Evolutionary conservation across 2,797 vertebrate species (phyloP).

Genomic region (Oreochromis grahami): DNA sequence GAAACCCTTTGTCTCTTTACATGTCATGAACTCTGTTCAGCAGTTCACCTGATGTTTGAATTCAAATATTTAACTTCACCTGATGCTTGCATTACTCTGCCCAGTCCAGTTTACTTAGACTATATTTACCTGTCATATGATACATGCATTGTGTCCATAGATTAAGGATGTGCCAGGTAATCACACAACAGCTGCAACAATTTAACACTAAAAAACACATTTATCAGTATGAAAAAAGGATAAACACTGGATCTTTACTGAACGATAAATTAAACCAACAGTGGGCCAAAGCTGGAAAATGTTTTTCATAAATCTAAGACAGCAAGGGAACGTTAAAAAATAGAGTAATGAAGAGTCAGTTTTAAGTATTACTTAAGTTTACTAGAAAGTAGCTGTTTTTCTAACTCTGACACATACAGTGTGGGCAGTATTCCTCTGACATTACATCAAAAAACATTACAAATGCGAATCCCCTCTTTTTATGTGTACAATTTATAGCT

Average conservation of each 20-base stretch:
- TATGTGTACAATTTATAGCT: not conserved
- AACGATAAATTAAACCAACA: not conserved
- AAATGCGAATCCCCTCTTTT: not conserved
- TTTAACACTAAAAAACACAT: not conserved
- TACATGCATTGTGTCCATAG: not conserved
- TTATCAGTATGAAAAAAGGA: not conserved
- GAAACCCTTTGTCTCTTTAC: not conserved
- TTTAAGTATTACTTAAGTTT: not conserved
- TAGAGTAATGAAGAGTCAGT: not conserved
- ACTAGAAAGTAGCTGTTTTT: not conserved
- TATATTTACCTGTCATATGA: not conserved
- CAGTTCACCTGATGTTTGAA: not conserved
- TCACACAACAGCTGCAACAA: not conserved
- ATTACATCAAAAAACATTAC: not conserved
- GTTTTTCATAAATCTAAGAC: not conserved
- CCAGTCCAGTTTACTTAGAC: not conserved
- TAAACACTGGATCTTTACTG: not conserved
- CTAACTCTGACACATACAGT: not conserved
- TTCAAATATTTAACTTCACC: slow-evolving; percentile 3
- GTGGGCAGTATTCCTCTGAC: not conserved
- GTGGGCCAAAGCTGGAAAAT: fast-evolving
- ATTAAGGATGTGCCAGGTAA: not conserved
- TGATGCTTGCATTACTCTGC: not conserved
- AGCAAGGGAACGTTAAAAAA: not conserved
- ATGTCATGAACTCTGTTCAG: not conserved